These are phyloP conservation scores for Holothuria glaberrima DNA, from an alignment of 35 echinoderm and acorn worm species.

Conservation along the genomic window DNA sequence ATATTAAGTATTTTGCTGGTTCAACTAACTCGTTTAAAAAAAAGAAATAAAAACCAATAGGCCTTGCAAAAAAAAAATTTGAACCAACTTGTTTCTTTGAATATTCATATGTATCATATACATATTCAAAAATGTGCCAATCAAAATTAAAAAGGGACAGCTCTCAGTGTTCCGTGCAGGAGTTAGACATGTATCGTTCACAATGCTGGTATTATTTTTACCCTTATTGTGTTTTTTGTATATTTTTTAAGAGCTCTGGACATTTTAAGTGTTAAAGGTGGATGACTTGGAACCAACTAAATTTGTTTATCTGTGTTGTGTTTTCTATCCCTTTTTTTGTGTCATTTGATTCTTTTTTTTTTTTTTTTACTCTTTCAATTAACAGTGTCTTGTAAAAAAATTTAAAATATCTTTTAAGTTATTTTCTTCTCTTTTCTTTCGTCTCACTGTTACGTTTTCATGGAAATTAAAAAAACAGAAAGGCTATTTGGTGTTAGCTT, in stretches of 20 bases:
- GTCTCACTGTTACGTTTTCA: constrained; percentile 20
- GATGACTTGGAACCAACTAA: background rate
- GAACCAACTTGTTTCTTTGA: constrained; percentile 34
- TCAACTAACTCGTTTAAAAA: constrained; percentile 37
- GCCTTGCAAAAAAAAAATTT: constrained; percentile 42
- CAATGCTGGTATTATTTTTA: constrained; percentile 6
- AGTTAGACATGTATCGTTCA: constrained; percentile 1
- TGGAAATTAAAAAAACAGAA: background rate
- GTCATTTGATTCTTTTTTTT: constrained; percentile 19
- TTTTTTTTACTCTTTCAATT: constrained; percentile 55
- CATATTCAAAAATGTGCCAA: constrained; percentile 53
- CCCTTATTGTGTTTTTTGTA: constrained; percentile 30
- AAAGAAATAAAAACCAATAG: constrained; percentile 37
- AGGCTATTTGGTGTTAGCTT: constrained; percentile 35
- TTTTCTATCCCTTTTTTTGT: constrained; percentile 10
- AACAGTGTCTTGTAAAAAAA: constrained; percentile 55
- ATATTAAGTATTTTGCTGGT: constrained; percentile 37
- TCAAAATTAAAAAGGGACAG: constrained; percentile 30
- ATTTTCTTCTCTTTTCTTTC: constrained; percentile 32
- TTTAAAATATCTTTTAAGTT: constrained; percentile 41
- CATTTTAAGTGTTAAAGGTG: constrained; percentile 31
- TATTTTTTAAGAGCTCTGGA: constrained; percentile 49
- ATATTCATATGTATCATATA: constrained; percentile 51
- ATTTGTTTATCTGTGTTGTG: constrained; percentile 11
- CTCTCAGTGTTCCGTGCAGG: constrained; percentile 23